Conservation (phyloP, 1,140 invertebrate genomes). For the Lasaia peninsularis region DNA sequence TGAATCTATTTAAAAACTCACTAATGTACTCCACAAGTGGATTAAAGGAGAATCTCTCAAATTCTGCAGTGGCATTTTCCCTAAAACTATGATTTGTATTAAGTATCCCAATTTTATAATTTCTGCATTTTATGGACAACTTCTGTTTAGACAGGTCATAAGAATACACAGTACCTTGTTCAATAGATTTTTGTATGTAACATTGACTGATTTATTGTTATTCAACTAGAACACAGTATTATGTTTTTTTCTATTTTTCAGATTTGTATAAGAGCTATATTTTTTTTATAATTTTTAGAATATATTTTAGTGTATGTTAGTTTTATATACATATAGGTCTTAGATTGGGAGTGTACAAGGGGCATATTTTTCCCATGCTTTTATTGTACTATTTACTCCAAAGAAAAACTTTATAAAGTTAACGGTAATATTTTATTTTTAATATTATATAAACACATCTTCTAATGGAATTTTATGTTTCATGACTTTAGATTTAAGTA, state of each 20-base stretch:
- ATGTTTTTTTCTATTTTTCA: conserved; percentile 72
- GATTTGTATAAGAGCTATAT: conserved; percentile 64
- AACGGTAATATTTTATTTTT: conserved; percentile 39
- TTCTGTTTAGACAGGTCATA: not conserved
- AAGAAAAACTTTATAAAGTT: conserved; percentile 43
- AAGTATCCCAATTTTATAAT: not conserved
- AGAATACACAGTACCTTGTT: conserved; percentile 36
- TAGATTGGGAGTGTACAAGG: conserved; percentile 42
- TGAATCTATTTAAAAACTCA: too few relatives aligned
- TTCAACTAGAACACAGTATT: conserved; percentile 67
- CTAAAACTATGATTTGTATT: too few relatives aligned
- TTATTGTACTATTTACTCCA: conserved; percentile 48
- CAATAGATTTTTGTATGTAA: conserved; percentile 49
- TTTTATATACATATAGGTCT: conserved; percentile 35
- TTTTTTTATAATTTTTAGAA: conserved; percentile 67
- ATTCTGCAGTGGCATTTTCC: too few relatives aligned
- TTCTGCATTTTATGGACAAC: conserved; percentile 18
- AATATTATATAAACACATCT: conserved; percentile 46
- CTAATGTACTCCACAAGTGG: too few relatives aligned
- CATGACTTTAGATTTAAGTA: conserved; percentile 43
- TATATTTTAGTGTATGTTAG: conserved; percentile 43
- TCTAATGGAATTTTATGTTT: conserved; percentile 37
- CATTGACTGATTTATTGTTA: conserved; percentile 70
- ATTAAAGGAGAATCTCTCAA: too few relatives aligned
- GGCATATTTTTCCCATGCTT: conserved; percentile 49